phyloP scores from a whole-genome alignment of 2,113 vertebrate species.

The Oncorhynchus kisutch region DNA sequence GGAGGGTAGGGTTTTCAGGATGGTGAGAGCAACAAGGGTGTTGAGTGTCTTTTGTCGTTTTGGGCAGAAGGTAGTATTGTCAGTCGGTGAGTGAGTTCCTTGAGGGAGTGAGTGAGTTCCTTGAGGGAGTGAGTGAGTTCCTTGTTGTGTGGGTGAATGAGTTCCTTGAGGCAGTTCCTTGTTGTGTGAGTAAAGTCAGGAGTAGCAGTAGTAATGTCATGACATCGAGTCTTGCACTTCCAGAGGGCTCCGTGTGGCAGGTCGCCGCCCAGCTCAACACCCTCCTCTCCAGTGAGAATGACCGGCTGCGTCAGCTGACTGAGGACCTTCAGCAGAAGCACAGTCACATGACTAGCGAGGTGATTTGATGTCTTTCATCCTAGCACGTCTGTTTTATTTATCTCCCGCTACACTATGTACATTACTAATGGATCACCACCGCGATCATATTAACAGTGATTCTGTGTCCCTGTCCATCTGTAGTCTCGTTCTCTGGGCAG shows the following conservation, averaged over 20 bases:
- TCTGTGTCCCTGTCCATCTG: not conserved
- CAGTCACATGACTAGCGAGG: slow-evolving; percentile 91
- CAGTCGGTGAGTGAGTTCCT: too few relatives aligned
- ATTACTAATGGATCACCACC: not conserved
- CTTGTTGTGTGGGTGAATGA: not conserved
- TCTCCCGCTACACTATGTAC: too few relatives aligned
- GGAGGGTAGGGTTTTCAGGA: not conserved
- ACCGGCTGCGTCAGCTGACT: slow-evolving; percentile 83
- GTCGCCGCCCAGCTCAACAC: slow-evolving; percentile 81
- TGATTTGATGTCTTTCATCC: slow-evolving; percentile 31
- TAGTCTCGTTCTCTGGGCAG: slow-evolving; percentile 79
- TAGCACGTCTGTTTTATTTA: too few relatives aligned
- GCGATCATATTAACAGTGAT: not conserved
- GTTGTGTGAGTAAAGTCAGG: not conserved
- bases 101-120: too few relatives aligned
- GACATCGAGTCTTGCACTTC: not conserved
- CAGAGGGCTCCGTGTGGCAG: slow-evolving; percentile 80
- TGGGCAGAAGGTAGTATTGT: too few relatives aligned
- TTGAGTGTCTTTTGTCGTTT: not conserved
- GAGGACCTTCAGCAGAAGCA: slow-evolving; percentile 91
- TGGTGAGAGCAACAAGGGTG: not conserved
- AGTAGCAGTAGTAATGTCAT: too few relatives aligned
- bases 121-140: too few relatives aligned
- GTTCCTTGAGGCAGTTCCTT: not conserved
- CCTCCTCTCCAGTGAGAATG: slow-evolving; percentile 83